Base-by-base conservation (phyloP, 64 coral and sea anemone species). In the Catalaphyllia jardinei region DNA sequence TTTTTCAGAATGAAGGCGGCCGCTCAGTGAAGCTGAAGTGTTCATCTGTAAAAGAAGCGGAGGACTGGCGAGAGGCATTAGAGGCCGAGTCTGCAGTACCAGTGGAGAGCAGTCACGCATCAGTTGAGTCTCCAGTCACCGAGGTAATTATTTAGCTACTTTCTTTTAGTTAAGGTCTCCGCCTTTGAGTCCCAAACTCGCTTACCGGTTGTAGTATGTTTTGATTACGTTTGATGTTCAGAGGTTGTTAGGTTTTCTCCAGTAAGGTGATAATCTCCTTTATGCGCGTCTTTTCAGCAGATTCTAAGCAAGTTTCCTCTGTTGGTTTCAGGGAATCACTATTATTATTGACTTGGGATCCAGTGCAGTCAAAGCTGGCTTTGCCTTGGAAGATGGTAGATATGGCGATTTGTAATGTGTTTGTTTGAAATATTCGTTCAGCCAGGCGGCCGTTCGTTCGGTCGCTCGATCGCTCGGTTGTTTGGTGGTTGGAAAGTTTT, bases 291-390 rank as follows among this genome's bases (percentile, higher is more conserved):
- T 46, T 46, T 46, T 14, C 52, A 14, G 54, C 54, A 57, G 10
- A 16, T 57, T 57, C 54, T 14, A 54, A 10, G 8, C 46, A 31
- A 33, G 22, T 4, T 10, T 78, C 31, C 3, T 8, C 2, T 20
- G 10, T 50, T 62, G 24, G 59, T 83, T 75, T 4, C 14, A 96
- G 94, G 77, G 88, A 31, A 90, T 83, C 49, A 91, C 89, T 16
- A 73, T 96, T 8, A 86, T 96, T 19, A 96, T 96, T 25, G 94
- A 96, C 88, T 71, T 96, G 18, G 94, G 94, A 19, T 96, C 94
- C 12, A 96, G 91, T 67, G 73, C 94, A 29, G 79, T 96, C 59
- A 96, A 96, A 54, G 94, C 94, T 63, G 94, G 94, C 20, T 96
- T 96, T 75, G 94, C 91, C 4, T 73, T 71, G 42, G 91, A 93